Evolutionary conservation across 1,140 invertebrate species (phyloP), one percentile per base, ranked within the genome.

Genomic region (Popillia japonica): DNA sequence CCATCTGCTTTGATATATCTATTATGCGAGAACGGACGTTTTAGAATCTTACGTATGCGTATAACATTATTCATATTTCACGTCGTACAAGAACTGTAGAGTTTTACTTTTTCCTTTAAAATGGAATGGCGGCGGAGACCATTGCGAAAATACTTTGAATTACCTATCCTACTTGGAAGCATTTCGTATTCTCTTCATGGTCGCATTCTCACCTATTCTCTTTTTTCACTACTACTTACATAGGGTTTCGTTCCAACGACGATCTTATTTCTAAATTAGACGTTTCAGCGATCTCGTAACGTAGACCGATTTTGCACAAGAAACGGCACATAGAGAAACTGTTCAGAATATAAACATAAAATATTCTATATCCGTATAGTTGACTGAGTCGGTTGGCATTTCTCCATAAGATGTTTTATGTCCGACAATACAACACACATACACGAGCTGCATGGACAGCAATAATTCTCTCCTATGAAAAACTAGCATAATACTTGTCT

Each of bases 351-450:
- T 73, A 73, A 73, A 40, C 72, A 73, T 73, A 73, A 73, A 73
- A 73, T 73, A 73, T 73, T 73, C 72, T 73, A 73, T 73, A 73
- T 73, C 40, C 72, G 72, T 73, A 73, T 27, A 20, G 17, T 27
- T 64, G 61, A 64, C 10, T 64, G 61, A 27, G 61, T 11, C 14
- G 68, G 75, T 79, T 82, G 81, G 81, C 81, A 82, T 82, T 80
- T 81, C 79, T 82, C 81, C 81, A 82, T 79, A 55, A 78, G 72
- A 79, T 82, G 80, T 68, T 82, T 82, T 82, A 82, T 82, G 78
- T 77, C 78, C 75, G 80, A 79, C 78, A 77, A 82, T 80, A 27
- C 61, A 2, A 11, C 22, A 64, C 61, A 22, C 61, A 64, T n/a
- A 48, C 72, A 10, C 72, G 40, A 73, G 72, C 34, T 73, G 81